Base-by-base conservation (phyloP, 2,888 invertebrate species). In the Himalopsyche japonica region DNA sequence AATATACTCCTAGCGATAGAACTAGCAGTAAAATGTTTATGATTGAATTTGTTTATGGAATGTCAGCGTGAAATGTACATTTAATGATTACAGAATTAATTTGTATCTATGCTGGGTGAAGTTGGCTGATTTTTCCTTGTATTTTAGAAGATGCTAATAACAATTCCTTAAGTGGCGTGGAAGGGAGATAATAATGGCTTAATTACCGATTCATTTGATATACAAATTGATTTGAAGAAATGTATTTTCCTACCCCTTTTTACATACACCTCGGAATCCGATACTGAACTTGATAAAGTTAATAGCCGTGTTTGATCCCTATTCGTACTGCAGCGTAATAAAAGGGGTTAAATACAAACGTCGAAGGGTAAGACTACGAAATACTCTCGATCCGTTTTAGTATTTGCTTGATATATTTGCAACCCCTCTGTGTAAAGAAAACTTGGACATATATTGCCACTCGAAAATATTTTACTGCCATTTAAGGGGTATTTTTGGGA, bases 371-470 rank as follows among this genome's bases (percentile, higher is more conserved):
- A 79, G 79, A 82, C 79, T 78, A 20, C 57, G 79, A 79, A 79
- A 82, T 37, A 82, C 82, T 49, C 79, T 82, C 79, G 78, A 82
- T 82, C 82, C 78, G 57, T 79, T 82, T 82, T 82, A 82, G 57
- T 76, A 79, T 78, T 34, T 34, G 24, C 34, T 24, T 82, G 82
- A 82, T 82, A 48, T 82, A 82, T 79, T 49, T 76, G 49, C 81
- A 20, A 81, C 76, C 47, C 70, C 70, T 81, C 81, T 57, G 43
- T 81, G 70, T 70, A 76, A 77, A 77, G 43, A 43, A 77, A 77
- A 77, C 77, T 77, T 24, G 24, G 37, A 77, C 77, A 77, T 70
- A 77, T 77, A 77, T 77, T 77, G 37, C 34, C 77, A 77, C 77
- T 77, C 12, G 43, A 77, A 77, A 37, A 43, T 77, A 37, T 77